These are phyloP conservation scores for Melopsittacus undulatus DNA, from an alignment of 2,797 vertebrate species.

Conservation along the genomic window DNA sequence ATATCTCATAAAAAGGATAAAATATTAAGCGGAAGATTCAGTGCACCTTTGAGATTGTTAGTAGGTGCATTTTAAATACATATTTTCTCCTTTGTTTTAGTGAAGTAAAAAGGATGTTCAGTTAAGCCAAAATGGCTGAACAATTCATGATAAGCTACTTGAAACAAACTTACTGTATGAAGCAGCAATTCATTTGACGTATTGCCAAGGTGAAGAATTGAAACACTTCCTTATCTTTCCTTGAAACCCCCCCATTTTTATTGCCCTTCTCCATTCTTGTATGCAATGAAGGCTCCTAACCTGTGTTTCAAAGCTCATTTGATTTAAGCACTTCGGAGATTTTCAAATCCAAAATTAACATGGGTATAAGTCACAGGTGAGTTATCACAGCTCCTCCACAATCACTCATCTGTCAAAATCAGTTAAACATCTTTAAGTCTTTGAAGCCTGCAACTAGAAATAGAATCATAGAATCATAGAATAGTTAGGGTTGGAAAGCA, in stretches of 20 bases:
- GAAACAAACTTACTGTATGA: not conserved
- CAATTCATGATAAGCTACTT: not conserved
- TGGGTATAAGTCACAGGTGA: not conserved
- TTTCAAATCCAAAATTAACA: not conserved
- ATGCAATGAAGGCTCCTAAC: not conserved
- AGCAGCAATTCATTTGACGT: not conserved
- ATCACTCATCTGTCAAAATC: not conserved
- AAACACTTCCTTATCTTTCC: not conserved
- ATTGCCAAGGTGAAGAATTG: not conserved
- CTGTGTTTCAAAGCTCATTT: not conserved
- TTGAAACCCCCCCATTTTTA: not conserved
- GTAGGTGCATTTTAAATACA: not conserved
- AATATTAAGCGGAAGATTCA: not conserved
- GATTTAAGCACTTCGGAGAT: not conserved
- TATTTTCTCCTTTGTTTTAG: not conserved
- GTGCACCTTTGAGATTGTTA: not conserved
- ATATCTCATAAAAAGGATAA: not conserved
- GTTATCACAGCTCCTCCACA: not conserved
- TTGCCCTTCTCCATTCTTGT: not conserved
- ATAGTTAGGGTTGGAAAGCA: too few species aligned
- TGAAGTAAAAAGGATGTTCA: not conserved
- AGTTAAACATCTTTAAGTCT: not conserved
- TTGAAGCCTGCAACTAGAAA: not conserved
- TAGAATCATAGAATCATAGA: too few species aligned
- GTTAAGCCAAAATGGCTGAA: not conserved